These are phyloP conservation scores for Apodemus speciosus DNA, from an alignment of 2,113 vertebrate genomes.

Conservation along the genomic window DNA sequence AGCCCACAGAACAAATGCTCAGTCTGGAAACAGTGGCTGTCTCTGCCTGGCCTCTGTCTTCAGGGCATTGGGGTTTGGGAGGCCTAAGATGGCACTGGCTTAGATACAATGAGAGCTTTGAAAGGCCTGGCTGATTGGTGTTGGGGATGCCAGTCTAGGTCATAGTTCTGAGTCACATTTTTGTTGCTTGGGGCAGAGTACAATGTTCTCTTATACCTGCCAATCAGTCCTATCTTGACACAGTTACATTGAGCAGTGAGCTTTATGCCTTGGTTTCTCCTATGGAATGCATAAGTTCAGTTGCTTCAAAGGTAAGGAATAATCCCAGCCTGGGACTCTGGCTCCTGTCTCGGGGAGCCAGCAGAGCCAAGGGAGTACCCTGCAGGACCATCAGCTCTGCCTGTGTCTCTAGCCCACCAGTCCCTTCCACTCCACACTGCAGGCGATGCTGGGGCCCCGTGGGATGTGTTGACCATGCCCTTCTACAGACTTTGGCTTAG, in stretches of 20 bases:
- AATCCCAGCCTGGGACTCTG: not conserved
- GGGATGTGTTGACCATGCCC: not conserved
- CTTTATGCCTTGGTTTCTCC: not conserved
- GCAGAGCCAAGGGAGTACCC: not conserved
- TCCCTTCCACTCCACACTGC: not conserved
- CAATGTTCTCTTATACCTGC: not conserved
- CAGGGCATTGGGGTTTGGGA: not conserved
- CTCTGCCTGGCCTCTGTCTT: not conserved
- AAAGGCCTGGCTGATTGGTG: not conserved
- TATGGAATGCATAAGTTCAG: not conserved
- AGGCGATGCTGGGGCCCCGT: not conserved
- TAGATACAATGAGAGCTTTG: not conserved
- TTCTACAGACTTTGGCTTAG: conserved; percentile 11
- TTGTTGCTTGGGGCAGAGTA: not conserved
- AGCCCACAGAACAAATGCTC: not conserved
- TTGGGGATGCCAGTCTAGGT: not conserved
- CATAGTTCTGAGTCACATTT: not conserved
- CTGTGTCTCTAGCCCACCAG: not conserved
- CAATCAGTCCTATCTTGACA: not conserved
- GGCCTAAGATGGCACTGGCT: not conserved
- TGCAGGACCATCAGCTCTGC: not conserved
- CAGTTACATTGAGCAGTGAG: not conserved
- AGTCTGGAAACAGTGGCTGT: not conserved
- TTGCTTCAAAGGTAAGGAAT: not conserved
- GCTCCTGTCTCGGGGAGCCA: not conserved